phyloP scores from a whole-genome alignment of 2,797 vertebrate genomes.

The Lateolabrax maculatus region DNA sequence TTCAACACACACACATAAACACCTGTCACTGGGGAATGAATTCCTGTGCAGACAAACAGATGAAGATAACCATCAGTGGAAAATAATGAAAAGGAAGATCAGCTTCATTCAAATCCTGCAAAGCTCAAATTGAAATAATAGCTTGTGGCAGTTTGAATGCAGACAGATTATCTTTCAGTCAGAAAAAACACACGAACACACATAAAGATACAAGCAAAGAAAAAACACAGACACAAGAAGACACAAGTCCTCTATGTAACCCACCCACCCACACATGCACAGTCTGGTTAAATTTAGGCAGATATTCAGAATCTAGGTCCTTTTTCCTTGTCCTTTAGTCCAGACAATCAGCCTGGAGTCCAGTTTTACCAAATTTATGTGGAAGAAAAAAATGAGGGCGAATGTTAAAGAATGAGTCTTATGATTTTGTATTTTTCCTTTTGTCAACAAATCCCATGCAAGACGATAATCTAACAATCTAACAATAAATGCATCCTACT shows the following conservation, averaged over 20 bases:
- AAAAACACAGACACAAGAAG: not conserved
- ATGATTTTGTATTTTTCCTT: too few relatives aligned
- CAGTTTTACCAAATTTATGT: too few relatives aligned
- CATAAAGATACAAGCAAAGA: not conserved
- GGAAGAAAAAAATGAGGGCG: not conserved
- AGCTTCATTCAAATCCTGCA: slow-evolving; percentile 76
- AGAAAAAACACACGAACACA: too few relatives aligned
- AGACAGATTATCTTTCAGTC: too few relatives aligned
- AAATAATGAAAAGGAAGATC: slow-evolving; percentile 83
- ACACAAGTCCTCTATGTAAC: not conserved
- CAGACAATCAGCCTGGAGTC: too few relatives aligned
- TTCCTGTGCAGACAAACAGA: slow-evolving; percentile 60
- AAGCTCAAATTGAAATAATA: slow-evolving; percentile 80
- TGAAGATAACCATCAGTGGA: slow-evolving; percentile 75
- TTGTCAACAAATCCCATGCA: not conserved
- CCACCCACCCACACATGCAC: not conserved
- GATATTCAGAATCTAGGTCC: not conserved
- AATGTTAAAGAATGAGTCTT: too few relatives aligned
- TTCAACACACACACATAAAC: slow-evolving; percentile 26
- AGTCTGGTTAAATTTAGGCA: too few relatives aligned
- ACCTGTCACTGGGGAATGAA: slow-evolving; percentile 58
- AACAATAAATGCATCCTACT: too few relatives aligned
- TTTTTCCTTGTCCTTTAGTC: not conserved
- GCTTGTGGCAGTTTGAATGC: slow-evolving; percentile 66
- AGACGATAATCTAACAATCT: too few relatives aligned